Percentiles rank a stretch among this genome's conserved stretches.
phyloP scores from a whole-genome alignment of 2,797 vertebrate species.

The Pagetopsis macropterus region DNA sequence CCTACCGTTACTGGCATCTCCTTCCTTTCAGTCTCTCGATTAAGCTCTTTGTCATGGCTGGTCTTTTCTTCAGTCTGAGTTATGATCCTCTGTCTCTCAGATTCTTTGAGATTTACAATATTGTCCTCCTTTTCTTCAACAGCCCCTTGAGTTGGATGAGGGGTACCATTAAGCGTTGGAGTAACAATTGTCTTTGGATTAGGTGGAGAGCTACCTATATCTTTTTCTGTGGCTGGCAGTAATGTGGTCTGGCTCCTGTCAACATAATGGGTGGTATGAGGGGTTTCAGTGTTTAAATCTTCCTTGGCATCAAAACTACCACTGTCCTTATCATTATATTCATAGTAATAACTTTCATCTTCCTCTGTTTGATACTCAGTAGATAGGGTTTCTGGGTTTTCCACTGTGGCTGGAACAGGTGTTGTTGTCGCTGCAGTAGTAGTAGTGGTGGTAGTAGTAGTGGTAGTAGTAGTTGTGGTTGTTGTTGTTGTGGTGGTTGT shows the following conservation, averaged over 20 bases:
- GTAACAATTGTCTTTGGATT: conserved; percentile 28
- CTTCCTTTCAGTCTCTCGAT: conserved; percentile 5
- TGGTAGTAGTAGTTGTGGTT: conserved; percentile 24
- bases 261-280: conserved; percentile 25
- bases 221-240: conserved; percentile 25
- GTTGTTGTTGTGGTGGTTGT: conserved; percentile 16
- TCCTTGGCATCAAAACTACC: conserved; percentile 42
- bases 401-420: conserved; percentile 40
- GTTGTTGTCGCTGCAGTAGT: conserved; percentile 26
- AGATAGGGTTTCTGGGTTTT: conserved; percentile 33
- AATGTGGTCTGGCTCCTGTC: conserved; percentile 13
- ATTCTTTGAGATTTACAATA: not conserved
- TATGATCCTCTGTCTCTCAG: not conserved
- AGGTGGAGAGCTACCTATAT: not conserved
- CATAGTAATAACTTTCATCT: conserved; percentile 48
- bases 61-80: conserved; percentile 21
- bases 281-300: conserved; percentile 37
- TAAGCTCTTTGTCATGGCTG: conserved; percentile 2
- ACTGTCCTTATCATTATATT: conserved; percentile 56
- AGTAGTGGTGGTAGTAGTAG: conserved; percentile 19
- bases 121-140: conserved; percentile 21
- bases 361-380: conserved; percentile 58
- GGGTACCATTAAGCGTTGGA: conserved; percentile 16
- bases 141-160: conserved; percentile 10
- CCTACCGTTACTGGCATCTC: not conserved